Conservation (phyloP, 1,140 invertebrate genomes). For the Samia ricini region DNA sequence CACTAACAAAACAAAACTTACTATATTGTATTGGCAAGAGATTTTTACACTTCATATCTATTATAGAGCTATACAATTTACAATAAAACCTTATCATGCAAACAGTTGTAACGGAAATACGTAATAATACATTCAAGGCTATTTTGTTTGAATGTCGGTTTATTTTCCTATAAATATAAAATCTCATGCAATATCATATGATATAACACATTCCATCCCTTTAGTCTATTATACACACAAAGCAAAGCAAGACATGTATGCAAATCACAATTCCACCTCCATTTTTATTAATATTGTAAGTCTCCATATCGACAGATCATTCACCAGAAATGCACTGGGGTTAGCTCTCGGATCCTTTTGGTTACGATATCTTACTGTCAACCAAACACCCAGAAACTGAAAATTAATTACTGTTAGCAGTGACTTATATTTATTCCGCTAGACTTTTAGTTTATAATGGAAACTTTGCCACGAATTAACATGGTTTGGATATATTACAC, state of each 20-base stretch:
- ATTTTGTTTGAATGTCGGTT: no score
- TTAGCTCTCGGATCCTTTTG: conserved; percentile 97
- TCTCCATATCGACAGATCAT: conserved; percentile 52
- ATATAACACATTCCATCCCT: no score
- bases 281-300: conserved; percentile 29
- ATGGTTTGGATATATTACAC: no score
- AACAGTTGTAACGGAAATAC: no score
- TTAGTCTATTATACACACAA: not conserved
- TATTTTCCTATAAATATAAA: no score
- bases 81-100: no score
- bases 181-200: no score
- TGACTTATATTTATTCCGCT: not conserved
- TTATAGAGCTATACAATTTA: no score
- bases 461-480: not conserved
- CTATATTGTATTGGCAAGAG: no score
- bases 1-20: no score
- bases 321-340: conserved; percentile 97
- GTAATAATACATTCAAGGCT: no score
- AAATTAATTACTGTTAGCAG: conserved; percentile 65
- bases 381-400: conserved; percentile 98
- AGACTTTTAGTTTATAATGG: not conserved
- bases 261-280: conserved; percentile 46
- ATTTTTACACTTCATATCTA: no score
- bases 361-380: conserved; percentile 97
- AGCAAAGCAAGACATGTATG: not conserved